Conservation (phyloP, 2,797 vertebrate species). For the Sternarchorhynchus goeldii region DNA sequence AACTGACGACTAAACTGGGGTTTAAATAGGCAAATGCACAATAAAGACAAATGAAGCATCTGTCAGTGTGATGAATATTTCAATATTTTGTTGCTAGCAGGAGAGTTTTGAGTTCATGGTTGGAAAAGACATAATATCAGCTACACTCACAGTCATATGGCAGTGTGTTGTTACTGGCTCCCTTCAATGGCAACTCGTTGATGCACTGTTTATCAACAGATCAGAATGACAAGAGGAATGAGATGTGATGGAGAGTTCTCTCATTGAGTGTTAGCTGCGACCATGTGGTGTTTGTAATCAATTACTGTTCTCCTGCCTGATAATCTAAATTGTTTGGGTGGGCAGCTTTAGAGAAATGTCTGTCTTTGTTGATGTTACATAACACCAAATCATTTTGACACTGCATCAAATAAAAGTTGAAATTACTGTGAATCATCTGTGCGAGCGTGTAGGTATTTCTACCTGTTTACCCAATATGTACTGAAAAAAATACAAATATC, state of each 20-base stretch:
- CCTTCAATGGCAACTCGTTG: slow-evolving; percentile 23
- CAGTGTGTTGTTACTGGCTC: slow-evolving; percentile 39
- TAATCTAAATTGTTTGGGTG: slow-evolving; percentile 43
- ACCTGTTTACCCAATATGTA: not conserved
- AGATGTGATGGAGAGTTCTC: slow-evolving; percentile 17
- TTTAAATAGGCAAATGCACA: too few relatives aligned
- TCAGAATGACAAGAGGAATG: slow-evolving; percentile 28
- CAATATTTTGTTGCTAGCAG: not conserved
- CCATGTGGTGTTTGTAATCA: slow-evolving; percentile 30
- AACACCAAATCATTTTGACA: slow-evolving; percentile 33
- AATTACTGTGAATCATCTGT: slow-evolving; percentile 29
- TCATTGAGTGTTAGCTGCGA: slow-evolving; percentile 20
- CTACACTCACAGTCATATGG: slow-evolving; percentile 2
- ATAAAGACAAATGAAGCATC: too few relatives aligned
- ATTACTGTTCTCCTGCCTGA: slow-evolving; percentile 33
- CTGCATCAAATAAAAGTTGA: slow-evolving; percentile 1
- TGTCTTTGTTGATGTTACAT: slow-evolving; percentile 40
- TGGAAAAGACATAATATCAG: not conserved
- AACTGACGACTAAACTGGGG: too few relatives aligned
- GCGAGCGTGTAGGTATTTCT: not conserved
- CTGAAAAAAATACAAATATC: not conserved
- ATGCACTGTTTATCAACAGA: slow-evolving; percentile 54
- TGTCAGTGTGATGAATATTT: not conserved
- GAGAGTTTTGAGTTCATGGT: slow-evolving; percentile 19
- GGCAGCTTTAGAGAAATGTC: slow-evolving; percentile 40